These are phyloP conservation scores for Phylloscopus collybita DNA, from an alignment of 2,797 vertebrate genomes.

Conservation along the genomic window DNA sequence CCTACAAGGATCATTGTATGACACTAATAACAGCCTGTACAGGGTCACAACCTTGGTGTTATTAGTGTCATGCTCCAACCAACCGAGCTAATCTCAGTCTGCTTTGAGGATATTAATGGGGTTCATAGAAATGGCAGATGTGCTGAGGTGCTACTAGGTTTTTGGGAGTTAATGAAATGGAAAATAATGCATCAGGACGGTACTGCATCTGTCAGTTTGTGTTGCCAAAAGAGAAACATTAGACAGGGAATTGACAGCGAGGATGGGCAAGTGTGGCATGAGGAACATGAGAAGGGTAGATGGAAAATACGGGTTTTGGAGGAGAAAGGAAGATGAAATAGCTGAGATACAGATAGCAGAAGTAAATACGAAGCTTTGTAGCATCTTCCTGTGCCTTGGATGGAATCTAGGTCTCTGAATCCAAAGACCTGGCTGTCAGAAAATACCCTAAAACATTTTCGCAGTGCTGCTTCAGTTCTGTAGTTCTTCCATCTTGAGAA, in stretches of 20 bases:
- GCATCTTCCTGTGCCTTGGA: neutral
- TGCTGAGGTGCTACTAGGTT: neutral
- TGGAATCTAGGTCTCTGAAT: neutral
- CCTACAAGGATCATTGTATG: too few species aligned
- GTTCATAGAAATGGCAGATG: neutral
- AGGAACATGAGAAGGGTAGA: neutral
- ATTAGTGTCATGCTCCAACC: neutral
- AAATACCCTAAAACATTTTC: neutral
- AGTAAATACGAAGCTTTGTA: neutral
- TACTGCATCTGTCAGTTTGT: neutral
- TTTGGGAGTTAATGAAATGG: neutral
- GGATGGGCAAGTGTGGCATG: accelerated
- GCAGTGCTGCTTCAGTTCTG: neutral
- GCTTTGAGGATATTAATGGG: neutral
- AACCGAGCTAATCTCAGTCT: neutral
- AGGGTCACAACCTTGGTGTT: neutral
- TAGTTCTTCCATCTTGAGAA: neutral
- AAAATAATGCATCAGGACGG: neutral
- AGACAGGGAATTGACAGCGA: neutral
- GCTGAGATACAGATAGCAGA: neutral
- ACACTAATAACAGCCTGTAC: too few species aligned
- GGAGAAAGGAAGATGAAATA: neutral
- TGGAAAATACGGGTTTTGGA: neutral
- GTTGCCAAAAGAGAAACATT: neutral
- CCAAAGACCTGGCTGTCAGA: neutral